phyloP scores from a whole-genome alignment of 2,113 vertebrate species.

The Cyrtonyx montezumae region DNA sequence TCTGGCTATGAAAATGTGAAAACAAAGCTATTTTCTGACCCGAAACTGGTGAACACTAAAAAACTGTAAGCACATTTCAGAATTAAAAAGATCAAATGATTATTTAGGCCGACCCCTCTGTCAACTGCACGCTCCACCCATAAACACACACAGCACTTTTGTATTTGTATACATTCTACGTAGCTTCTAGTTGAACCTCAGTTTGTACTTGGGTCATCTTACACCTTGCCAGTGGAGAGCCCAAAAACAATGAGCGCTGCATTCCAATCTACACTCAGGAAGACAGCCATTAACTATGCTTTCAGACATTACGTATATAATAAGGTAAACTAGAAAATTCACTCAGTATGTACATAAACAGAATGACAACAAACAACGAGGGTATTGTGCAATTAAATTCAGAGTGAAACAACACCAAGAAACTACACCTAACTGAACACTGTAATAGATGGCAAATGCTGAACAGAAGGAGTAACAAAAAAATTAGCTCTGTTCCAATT shows the following conservation, averaged over 20 bases:
- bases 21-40: not conserved
- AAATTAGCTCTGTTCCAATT: not conserved
- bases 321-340: not conserved
- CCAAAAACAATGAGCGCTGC: not conserved
- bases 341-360: not conserved
- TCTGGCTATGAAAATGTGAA: not conserved
- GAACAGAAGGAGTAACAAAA: not conserved
- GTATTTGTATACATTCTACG: not conserved
- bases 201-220: not conserved
- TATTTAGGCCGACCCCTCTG: not conserved
- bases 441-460: not conserved
- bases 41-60: not conserved
- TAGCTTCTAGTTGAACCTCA: not conserved
- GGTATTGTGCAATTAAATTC: not conserved
- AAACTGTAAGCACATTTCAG: not conserved
- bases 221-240: not conserved
- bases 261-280: accelerated
- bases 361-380: not conserved
- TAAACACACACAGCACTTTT: not conserved
- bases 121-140: not conserved
- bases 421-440: not conserved
- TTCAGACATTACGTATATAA: not conserved
- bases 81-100: not conserved
- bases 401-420: not conserved
- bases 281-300: not conserved